Percentiles rank a stretch among this genome's conserved stretches.
Evolutionary conservation across 2,888 invertebrate species (phyloP).

Genomic region (Leptura quadrifasciata): DNA sequence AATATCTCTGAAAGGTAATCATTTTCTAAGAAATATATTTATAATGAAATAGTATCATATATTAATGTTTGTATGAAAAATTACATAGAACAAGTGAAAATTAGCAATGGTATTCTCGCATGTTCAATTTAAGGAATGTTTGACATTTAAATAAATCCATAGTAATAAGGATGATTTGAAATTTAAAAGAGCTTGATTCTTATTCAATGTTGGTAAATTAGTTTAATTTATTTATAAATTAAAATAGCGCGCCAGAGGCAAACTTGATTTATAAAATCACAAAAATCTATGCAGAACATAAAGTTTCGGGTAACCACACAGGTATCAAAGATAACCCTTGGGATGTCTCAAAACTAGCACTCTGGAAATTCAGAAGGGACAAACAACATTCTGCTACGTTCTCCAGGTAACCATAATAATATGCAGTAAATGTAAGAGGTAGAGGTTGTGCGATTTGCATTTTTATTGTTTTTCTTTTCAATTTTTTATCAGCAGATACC

Average conservation of each 20-base stretch:
- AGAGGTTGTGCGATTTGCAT: slow-evolving; percentile 1
- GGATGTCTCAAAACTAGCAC: neutral
- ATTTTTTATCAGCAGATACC: slow-evolving; percentile 1
- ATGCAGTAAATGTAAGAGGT: neutral
- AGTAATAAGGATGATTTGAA: neutral
- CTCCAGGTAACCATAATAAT: slow-evolving; percentile 7
- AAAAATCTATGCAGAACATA: slow-evolving; percentile 1
- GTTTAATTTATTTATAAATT: neutral
- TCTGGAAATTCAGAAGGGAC: slow-evolving; percentile 1
- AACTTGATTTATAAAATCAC: neutral
- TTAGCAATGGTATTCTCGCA: too few species aligned
- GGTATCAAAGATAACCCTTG: slow-evolving; percentile 3
- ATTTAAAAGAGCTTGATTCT: neutral
- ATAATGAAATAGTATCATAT: too few species aligned
- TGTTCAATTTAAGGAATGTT: too few species aligned
- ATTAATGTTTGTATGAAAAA: too few species aligned
- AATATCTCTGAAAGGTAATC: too few species aligned
- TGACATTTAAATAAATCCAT: too few species aligned
- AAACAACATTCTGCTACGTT: neutral
- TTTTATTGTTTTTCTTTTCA: slow-evolving; percentile 7
- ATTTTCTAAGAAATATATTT: too few species aligned
- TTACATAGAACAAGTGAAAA: too few species aligned
- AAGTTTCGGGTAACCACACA: neutral
- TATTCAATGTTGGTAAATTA: neutral
- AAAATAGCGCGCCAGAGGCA: neutral